Evolutionary conservation across 2,797 vertebrate species (phyloP), one percentile per base, ranked within the genome.

Genomic region (Aplochiton taeniatus): DNA sequence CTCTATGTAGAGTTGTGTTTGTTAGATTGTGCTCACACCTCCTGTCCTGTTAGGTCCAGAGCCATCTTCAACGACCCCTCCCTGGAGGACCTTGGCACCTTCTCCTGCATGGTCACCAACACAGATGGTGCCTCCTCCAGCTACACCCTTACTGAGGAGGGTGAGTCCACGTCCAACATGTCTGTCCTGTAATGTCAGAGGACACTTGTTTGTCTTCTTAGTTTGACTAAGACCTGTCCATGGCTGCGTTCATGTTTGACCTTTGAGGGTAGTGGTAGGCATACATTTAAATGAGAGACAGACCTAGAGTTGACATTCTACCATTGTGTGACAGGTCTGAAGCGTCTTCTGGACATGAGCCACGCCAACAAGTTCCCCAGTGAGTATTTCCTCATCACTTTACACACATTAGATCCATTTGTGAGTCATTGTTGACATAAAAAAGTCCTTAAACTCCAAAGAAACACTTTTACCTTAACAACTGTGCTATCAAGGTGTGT

Each of bases 301-400:
- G 31, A 31, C 44, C 17, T 71, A 4, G 12, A 66, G 6, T 58
- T 70, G 16, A 61, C 65, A 10, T 61, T 68, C 62, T 17, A 50
- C 12, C 18, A 20, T 61, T 55, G 43, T 69, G 70, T 65, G 71
- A 50, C 90, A 99, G 98, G 93, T 84, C 89, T 99, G 85, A 94
- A 90, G 69, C 95, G 93, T 74, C 91, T 99, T 60, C 92, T 99
- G 83, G 95, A 96, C 62, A 88, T 99, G 85, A 98, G 98, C 86
- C 91, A 95, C 0, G 95, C 98, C 1, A 93, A 93, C 85, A 95
- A 97, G 80, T 99, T 96, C 87, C 98, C 98, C 73, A 93, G 98
- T 98, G 88, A 95, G 90, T 91, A 81, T 64, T 50, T n/a, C 45
- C 20, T 45, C 11, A 54, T 56, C 66, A 60, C 68, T 31, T 31